Evolutionary conservation across 2,113 vertebrate genomes (phyloP).

Genomic region (Talpa occidentalis): DNA sequence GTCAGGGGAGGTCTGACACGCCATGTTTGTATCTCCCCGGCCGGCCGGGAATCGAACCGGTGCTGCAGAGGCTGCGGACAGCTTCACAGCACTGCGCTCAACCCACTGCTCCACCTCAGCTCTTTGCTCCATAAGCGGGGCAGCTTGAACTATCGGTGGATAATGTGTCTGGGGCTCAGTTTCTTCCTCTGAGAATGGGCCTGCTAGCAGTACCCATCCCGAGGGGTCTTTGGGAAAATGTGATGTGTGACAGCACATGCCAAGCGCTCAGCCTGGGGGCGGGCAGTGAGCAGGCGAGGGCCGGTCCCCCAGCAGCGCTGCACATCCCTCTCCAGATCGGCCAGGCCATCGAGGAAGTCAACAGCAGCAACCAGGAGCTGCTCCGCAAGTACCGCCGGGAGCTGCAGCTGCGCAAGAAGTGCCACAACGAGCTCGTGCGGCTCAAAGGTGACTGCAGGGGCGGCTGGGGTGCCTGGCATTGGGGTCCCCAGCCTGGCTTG

Average conservation of each 20-base stretch:
- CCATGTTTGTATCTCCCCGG: too few relatives aligned
- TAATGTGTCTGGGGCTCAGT: background rate
- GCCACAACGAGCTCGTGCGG: slow-evolving; percentile 96
- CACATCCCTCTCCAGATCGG: slow-evolving; percentile 87
- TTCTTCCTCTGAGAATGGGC: background rate
- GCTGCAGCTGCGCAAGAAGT: slow-evolving; percentile 97
- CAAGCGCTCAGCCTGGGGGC: background rate
- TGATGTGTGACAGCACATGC: fast-evolving
- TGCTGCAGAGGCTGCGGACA: too few relatives aligned
- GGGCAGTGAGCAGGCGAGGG: background rate
- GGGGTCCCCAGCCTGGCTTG: fast-evolving
- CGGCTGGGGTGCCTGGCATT: fast-evolving
- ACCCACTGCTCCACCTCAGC: too few relatives aligned
- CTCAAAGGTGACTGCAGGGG: slow-evolving; percentile 89
- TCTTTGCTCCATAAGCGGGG: too few relatives aligned
- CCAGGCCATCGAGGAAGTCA: slow-evolving; percentile 94
- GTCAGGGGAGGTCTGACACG: too few relatives aligned
- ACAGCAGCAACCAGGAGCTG: slow-evolving; percentile 93
- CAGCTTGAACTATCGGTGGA: background rate
- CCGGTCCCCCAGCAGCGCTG: fast-evolving
- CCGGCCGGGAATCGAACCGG: too few relatives aligned
- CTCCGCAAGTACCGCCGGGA: slow-evolving; percentile 96
- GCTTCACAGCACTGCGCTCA: too few relatives aligned
- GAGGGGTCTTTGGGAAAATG: background rate
- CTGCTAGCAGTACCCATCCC: background rate